Evolutionary conservation across 1,140 invertebrate species (phyloP).

Genomic region (Cydia pomonella): DNA sequence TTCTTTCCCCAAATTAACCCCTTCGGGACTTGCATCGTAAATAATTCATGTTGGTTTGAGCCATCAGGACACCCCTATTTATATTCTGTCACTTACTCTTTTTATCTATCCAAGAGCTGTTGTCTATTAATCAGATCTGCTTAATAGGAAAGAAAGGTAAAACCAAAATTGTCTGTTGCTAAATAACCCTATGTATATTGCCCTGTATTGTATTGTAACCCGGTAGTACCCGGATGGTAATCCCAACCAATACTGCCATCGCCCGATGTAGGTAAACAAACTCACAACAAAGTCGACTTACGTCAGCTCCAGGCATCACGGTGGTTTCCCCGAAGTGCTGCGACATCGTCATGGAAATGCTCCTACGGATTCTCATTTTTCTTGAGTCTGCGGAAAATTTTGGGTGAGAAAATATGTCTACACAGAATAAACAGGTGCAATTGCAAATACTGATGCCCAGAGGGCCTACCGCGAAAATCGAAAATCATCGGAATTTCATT

Average conservation of each 20-base stretch:
- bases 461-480: no score
- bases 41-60: neutral
- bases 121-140: neutral
- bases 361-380: slow-evolving; percentile 49
- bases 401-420: neutral
- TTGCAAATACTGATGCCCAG: no score
- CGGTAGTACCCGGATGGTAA: no score
- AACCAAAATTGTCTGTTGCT: neutral
- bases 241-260: no score
- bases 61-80: neutral
- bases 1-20: no score
- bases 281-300: slow-evolving; percentile 44
- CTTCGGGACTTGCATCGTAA: neutral
- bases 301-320: slow-evolving; percentile 65
- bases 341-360: slow-evolving; percentile 57
- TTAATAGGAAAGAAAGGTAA: neutral
- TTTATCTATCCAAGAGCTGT: neutral
- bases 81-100: neutral
- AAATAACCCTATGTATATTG: no score
- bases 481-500: no score
- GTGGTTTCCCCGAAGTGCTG: slow-evolving; percentile 70
- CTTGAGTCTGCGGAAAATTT: slow-evolving; percentile 38
- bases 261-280: no score
- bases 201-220: no score
- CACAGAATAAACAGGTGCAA: no score